Percentiles rank a stretch among this genome's conserved stretches.
phyloP scores from a whole-genome alignment of 2,113 vertebrate genomes.

The Lophotis ruficrista region DNA sequence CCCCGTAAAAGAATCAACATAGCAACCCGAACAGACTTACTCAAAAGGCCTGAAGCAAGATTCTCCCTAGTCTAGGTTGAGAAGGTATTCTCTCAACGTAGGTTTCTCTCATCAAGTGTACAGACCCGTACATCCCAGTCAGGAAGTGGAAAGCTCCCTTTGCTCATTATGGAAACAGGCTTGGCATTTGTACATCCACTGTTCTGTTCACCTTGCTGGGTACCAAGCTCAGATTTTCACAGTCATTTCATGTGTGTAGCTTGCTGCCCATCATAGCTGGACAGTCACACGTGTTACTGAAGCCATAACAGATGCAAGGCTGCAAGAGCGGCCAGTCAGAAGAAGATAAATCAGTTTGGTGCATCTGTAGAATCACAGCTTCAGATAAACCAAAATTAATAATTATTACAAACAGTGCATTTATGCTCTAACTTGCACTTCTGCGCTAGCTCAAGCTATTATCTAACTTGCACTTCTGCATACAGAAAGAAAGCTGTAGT shows the following conservation, averaged over 20 bases:
- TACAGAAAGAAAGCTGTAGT: background rate
- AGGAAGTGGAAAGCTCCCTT: background rate
- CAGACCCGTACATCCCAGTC: background rate
- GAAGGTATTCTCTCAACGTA: no score
- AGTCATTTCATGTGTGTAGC: background rate
- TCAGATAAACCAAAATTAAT: background rate
- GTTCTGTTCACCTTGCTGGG: background rate
- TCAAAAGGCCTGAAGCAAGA: background rate
- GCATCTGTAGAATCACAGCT: background rate
- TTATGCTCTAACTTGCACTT: background rate
- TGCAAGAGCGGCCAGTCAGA: background rate
- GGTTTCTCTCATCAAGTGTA: background rate
- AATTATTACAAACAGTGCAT: background rate
- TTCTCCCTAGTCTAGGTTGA: background rate
- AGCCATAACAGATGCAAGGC: background rate
- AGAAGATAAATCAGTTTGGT: accelerated
- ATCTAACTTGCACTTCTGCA: background rate
- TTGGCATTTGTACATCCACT: background rate
- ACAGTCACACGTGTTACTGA: background rate
- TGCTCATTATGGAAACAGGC: background rate
- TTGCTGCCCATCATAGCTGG: background rate
- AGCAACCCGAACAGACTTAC: background rate
- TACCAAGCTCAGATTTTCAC: background rate
- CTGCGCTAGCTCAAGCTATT: background rate
- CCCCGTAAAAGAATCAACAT: background rate